A percentile compares a stretch with the other conserved stretches of the same genome.
phyloP scores from a whole-genome alignment of 2,888 invertebrate species.

The Noctua janthe region DNA sequence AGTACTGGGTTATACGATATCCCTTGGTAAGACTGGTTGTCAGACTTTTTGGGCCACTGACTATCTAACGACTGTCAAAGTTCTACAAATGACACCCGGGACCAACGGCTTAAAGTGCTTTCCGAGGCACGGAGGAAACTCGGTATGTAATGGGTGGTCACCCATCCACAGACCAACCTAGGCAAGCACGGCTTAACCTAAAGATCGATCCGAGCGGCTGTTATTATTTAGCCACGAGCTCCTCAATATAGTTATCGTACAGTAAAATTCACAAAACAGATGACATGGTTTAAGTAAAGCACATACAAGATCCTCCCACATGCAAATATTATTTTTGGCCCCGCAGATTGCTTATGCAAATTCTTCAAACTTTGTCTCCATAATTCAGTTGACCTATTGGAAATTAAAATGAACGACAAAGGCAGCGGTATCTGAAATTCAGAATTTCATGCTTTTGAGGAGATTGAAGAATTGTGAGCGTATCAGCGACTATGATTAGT shows the following conservation, averaged over 20 bases:
- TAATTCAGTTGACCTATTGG: constrained; percentile 17
- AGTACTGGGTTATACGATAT: too few relatives aligned
- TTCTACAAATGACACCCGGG: too few relatives aligned
- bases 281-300: neutral
- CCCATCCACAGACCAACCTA: too few relatives aligned
- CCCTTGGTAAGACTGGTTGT: too few relatives aligned
- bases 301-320: neutral
- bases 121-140: too few relatives aligned
- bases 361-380: neutral
- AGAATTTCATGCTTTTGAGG: constrained; percentile 37
- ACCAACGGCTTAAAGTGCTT: too few relatives aligned
- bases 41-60: too few relatives aligned
- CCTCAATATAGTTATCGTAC: neutral
- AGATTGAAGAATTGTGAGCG: constrained; percentile 31
- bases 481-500: constrained; percentile 43
- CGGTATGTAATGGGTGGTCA: too few relatives aligned
- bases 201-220: too few relatives aligned
- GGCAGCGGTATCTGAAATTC: constrained; percentile 27
- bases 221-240: too few relatives aligned
- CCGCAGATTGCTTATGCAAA: neutral
- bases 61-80: too few relatives aligned
- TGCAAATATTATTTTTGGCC: neutral
- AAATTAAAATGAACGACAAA: constrained; percentile 33
- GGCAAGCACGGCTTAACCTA: too few relatives aligned
- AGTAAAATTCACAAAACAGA: neutral